Evolutionary conservation across 2,888 invertebrate genomes (phyloP), one percentile per base, ranked within the genome.

Genomic region (Agrotis puta): DNA sequence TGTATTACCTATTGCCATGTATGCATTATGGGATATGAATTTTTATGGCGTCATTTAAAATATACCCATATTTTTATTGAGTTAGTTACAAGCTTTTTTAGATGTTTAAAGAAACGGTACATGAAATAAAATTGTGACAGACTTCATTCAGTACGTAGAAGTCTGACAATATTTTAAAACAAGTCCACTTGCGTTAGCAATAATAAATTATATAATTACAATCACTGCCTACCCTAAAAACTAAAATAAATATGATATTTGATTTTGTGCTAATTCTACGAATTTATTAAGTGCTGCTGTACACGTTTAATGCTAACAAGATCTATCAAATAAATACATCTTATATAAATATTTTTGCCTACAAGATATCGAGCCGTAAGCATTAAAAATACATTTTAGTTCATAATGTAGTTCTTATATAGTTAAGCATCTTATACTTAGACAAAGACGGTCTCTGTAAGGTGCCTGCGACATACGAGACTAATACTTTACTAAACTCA

Each of bases 151-250:
- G 33, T 7, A 33, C 16, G 16, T 18, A 6, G 6, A 45, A 57
- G 27, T 56, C 50, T n/a, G n/a, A 3, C 5, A 22, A n/a, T 65
- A 33, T 57, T 62, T 64, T 50, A 13, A 47, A 65, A 16, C 7
- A 24, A 7, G 2, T 64, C 24, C 13, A 24, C 4, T 64, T 33
- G 64, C n/a, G 4, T 64, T 64, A 24, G 39, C 33, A 64, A 16
- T 18, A 39, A 24, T 20, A 63, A 45, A 56, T 62, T 20, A 50
- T 77, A 27, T 47, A 20, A 18, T 56, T 57, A 43, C n/a, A 20
- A 64, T 51, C 69, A 69, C 70, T 77, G 72, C 78, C 51, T 62
- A n/a, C 39, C 50, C n/a, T 24, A n/a, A n/a, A n/a, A n/a, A n/a
- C n/a, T n/a, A n/a, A n/a, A n/a, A n/a, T n/a, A n/a, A n/a, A n/a